Conservation (phyloP, 2,113 vertebrate genomes). For the Seriola rivoliana region DNA sequence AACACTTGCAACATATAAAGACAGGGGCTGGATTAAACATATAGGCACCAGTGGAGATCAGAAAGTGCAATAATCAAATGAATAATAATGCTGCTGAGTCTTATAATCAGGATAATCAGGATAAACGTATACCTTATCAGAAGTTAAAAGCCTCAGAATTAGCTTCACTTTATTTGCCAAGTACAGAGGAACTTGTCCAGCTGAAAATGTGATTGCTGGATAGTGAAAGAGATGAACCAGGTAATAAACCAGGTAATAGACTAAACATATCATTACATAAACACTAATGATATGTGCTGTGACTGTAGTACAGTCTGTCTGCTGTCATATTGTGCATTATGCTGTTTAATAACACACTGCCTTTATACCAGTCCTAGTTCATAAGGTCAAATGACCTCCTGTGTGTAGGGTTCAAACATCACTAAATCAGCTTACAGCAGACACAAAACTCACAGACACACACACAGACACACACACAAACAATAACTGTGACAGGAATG, state of each 20-base stretch:
- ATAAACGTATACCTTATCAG: not conserved
- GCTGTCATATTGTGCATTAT: slow-evolving; percentile 3
- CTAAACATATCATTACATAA: not conserved
- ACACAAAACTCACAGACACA: not conserved
- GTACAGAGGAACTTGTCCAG: slow-evolving; percentile 3
- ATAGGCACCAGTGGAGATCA: slow-evolving; percentile 23
- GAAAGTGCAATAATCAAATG: slow-evolving; percentile 25
- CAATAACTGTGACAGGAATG: not conserved
- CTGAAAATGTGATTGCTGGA: not conserved
- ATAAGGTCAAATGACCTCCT: slow-evolving; percentile 14
- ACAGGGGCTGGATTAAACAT: slow-evolving; percentile 15
- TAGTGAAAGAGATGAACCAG: not conserved
- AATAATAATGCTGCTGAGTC: not conserved
- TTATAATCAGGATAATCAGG: not conserved
- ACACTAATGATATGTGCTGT: not conserved
- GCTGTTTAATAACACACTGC: slow-evolving; percentile 11
- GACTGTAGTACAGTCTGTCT: not conserved
- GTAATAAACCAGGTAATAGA: slow-evolving; percentile 5
- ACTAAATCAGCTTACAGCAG: slow-evolving; percentile 8
- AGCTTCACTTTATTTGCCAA: not conserved
- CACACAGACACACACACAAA: not conserved
- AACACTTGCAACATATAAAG: slow-evolving; percentile 48
- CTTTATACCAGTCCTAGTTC: slow-evolving; percentile 22
- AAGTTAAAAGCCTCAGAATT: not conserved
- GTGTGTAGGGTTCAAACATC: slow-evolving; percentile 12